phyloP scores from a whole-genome alignment of 2,888 invertebrate species.

The Molanna angustata region DNA sequence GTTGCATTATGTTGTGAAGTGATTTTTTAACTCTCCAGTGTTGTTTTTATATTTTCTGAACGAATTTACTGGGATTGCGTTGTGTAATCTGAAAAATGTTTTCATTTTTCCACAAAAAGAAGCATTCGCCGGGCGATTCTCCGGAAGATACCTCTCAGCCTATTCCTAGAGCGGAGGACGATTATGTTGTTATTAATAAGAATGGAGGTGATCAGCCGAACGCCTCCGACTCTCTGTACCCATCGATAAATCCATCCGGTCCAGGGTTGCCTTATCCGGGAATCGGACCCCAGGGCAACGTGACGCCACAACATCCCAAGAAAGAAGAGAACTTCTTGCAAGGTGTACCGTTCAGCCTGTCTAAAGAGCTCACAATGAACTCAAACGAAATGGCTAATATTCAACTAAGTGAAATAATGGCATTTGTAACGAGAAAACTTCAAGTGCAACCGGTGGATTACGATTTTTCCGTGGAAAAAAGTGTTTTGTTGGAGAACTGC shows the following conservation, averaged over 20 bases:
- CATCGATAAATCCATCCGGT: constrained; percentile 17
- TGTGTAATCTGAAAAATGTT: constrained; percentile 41
- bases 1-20: too few relatives aligned
- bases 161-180: constrained; percentile 47
- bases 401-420: constrained; percentile 52
- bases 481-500: constrained; percentile 50
- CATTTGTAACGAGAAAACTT: constrained; percentile 51
- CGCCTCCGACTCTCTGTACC: constrained; percentile 18
- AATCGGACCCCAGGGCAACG: constrained; percentile 1
- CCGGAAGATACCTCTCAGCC: constrained; percentile 41
- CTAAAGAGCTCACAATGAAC: constrained; percentile 47
- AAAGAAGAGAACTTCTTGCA: constrained; percentile 44
- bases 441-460: constrained; percentile 48
- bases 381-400: constrained; percentile 51
- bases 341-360: constrained; percentile 56
- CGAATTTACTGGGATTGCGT: too few relatives aligned
- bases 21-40: too few relatives aligned
- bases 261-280: constrained; percentile 3
- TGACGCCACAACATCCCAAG: constrained; percentile 15
- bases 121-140: constrained; percentile 50
- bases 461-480: constrained; percentile 54
- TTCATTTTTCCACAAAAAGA: constrained; percentile 49
- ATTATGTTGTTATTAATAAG: constrained; percentile 46
- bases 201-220: constrained; percentile 2
- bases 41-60: too few relatives aligned